Conservation (phyloP, 1,140 invertebrate genomes). For the Chironomus tepperi region DNA sequence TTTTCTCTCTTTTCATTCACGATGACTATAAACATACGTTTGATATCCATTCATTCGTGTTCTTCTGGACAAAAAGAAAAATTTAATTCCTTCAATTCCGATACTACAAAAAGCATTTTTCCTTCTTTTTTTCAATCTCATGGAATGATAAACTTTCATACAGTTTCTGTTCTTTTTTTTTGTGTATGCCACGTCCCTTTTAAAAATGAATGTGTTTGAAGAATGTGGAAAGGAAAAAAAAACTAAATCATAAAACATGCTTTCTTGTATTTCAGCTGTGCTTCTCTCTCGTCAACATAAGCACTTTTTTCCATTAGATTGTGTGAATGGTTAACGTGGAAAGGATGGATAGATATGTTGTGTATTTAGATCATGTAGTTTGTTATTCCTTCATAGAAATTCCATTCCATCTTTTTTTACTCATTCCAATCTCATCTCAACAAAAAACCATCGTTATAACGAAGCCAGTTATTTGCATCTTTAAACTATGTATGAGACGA, state of each 20-base stretch:
- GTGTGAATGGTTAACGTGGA: background rate
- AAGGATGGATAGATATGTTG: background rate
- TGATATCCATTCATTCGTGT: too few species aligned
- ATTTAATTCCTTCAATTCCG: background rate
- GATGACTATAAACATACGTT: background rate
- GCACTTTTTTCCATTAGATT: too few species aligned
- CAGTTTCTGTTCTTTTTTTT: background rate
- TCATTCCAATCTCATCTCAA: too few species aligned
- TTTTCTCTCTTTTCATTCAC: background rate
- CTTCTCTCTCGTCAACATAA: too few species aligned
- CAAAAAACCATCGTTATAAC: too few species aligned
- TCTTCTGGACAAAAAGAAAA: background rate
- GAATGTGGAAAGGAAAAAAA: too few species aligned
- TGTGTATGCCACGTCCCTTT: too few species aligned
- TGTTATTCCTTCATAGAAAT: too few species aligned
- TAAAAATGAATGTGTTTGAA: too few species aligned
- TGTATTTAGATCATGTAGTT: slow-evolving; percentile 21
- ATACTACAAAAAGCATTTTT: background rate
- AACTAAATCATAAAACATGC: too few species aligned
- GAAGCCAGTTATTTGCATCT: background rate
- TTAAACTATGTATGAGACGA: background rate
- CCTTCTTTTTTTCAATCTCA: background rate
- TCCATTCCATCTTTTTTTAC: too few species aligned
- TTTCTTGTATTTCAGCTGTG: too few species aligned
- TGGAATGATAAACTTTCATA: background rate